A percentile compares a stretch with the other conserved stretches of the same genome.
These are phyloP conservation scores for Drosophila villosipedis DNA, from an alignment of 2,888 invertebrate species.

Conservation along the genomic window DNA sequence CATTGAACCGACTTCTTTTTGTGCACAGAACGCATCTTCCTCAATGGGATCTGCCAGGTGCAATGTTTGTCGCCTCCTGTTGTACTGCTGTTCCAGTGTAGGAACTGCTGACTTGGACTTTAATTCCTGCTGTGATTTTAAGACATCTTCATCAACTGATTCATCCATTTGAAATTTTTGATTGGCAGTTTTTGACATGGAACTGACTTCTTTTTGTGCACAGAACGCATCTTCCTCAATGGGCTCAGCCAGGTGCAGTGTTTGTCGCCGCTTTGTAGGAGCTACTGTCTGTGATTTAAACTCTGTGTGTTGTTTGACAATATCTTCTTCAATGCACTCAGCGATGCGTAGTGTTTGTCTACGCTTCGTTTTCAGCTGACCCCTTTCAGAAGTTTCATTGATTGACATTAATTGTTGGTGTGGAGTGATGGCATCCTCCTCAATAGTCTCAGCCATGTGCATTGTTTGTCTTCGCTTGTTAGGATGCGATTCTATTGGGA, in stretches of 20 bases:
- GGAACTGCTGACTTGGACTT: not conserved
- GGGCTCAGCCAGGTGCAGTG: not conserved
- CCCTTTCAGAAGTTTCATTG: not conserved
- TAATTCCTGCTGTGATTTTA: not conserved
- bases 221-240: not conserved
- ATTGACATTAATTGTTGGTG: not conserved
- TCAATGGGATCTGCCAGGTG: not conserved
- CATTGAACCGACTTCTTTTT: not conserved
- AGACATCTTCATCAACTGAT: not conserved
- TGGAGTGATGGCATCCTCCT: not conserved
- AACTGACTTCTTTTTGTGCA: not conserved
- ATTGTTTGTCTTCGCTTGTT: constrained; percentile 8
- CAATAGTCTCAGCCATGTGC: not conserved
- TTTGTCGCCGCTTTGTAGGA: not conserved
- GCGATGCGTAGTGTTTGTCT: constrained; percentile 3
- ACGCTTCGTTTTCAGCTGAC: not conserved
- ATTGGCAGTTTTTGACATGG: fast-evolving
- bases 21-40: not conserved
- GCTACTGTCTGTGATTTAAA: not conserved
- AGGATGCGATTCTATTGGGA: not conserved
- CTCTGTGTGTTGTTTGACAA: not conserved
- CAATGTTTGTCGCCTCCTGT: constrained; percentile 3
- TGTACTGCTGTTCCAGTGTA: not conserved
- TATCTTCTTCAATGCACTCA: constrained; percentile 6
- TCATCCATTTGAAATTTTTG: not conserved